Base-by-base conservation (phyloP, 2,797 vertebrate species). In the Borostomias antarcticus region DNA sequence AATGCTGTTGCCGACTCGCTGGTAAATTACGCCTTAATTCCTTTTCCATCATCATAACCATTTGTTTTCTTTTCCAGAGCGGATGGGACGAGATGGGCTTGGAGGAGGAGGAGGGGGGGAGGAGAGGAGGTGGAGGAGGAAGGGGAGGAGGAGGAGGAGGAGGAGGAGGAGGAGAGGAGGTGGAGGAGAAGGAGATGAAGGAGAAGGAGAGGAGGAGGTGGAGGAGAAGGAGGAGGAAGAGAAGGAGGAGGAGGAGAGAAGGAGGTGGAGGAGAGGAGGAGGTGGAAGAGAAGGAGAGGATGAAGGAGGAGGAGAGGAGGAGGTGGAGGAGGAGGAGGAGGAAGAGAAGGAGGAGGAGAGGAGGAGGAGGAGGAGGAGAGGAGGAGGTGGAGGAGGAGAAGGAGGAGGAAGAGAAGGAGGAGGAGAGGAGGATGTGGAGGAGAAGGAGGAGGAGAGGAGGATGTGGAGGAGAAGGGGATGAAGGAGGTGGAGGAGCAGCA, bases 1-100 rank as follows among this genome's bases (percentile, higher is more conserved):
- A 83, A 82, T 66, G 47, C 72, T 70, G 78, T 58, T 83, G 77
- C 75, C 81, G 84, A 73, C 48, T 81, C 78, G 48, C 74, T 87
- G 82, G 79, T 83, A 83, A 87, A 89, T 89, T 73, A 86, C 79
- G 84, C 69, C 78, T 87, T 89, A 90, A 89, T 89, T 91, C 85
- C 79, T 88, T 75, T 84, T 83, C 85, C 79, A 89, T 90, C 87
- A 88, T 83, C 83, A 86, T 86, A 88, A 85, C 87, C 84, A 88
- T 90, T 88, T 89, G 85, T 90, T 90, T 88, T 88, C 82, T 79
- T 86, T 83, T 66, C n/a, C 74, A 68, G 67, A 66, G 32, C 1
- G 11, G 66, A 66, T 63, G 68, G 69, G 61, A 48, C 63, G 45
- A 68, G 33, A 66, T 59, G 21, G 66, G 50, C 26, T 29, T 54